These are phyloP conservation scores for Catotricha subobsoleta DNA, from an alignment of 2,888 invertebrate genomes.

Conservation along the genomic window DNA sequence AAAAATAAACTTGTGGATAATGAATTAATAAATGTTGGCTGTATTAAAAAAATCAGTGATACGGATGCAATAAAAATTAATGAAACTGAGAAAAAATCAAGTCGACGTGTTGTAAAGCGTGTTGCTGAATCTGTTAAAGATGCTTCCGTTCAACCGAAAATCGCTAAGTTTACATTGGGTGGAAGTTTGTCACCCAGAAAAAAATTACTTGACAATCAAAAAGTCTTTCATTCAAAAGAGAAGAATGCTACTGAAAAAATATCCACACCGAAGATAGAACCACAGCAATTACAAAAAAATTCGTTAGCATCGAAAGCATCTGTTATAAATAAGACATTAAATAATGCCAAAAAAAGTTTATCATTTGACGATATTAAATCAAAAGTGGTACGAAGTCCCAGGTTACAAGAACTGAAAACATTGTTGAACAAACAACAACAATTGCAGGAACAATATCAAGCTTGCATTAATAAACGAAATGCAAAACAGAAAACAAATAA, in stretches of 20 bases:
- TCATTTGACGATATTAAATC: conserved; percentile 51
- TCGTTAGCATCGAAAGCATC: conserved; percentile 21
- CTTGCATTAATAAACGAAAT: conserved; percentile 1
- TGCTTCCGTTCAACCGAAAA: conserved; percentile 16
- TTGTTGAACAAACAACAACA: conserved; percentile 47
- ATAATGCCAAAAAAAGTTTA: conserved; percentile 38
- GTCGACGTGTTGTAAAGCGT: neutral
- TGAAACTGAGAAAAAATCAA: neutral
- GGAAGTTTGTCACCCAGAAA: conserved; percentile 6
- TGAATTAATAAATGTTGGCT: neutral
- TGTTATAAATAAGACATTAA: conserved; percentile 23
- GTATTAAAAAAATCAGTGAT: neutral
- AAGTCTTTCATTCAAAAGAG: conserved; percentile 16
- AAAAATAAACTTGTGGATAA: conserved; percentile 4
- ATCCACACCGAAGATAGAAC: conserved; percentile 17
- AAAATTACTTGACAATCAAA: conserved; percentile 9
- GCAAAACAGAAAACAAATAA: conserved; percentile 21
- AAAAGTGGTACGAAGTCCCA: conserved; percentile 46
- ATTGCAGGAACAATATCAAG: conserved; percentile 39
- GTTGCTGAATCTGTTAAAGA: conserved; percentile 9
- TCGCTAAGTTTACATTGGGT: conserved; percentile 11
- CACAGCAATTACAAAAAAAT: conserved; percentile 13
- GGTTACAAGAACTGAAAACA: conserved; percentile 50
- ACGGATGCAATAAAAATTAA: neutral
- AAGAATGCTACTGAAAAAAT: conserved; percentile 16